phyloP scores from a whole-genome alignment of 1,140 invertebrate genomes.

The Cryptotermes secundus region DNA sequence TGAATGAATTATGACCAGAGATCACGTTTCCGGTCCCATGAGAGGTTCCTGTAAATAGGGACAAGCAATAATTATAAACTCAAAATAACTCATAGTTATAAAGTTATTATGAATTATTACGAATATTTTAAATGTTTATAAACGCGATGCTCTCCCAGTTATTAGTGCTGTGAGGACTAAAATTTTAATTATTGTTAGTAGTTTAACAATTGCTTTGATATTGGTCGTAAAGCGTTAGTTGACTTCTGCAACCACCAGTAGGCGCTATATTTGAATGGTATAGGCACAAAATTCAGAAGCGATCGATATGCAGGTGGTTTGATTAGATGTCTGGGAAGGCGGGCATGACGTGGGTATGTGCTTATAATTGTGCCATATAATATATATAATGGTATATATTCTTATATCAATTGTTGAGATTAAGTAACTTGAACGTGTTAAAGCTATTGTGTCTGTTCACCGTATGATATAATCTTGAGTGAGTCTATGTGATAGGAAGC shows the following conservation, averaged over 20 bases:
- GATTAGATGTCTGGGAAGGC: neutral
- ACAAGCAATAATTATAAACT: too few species aligned
- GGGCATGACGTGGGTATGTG: neutral
- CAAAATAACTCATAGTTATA: too few species aligned
- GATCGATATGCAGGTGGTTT: slow-evolving; percentile 9
- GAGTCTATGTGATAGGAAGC: neutral
- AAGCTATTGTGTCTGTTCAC: neutral
- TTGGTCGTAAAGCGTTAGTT: neutral
- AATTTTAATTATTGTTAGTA: neutral
- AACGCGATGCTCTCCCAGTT: too few species aligned
- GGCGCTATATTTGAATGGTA: neutral
- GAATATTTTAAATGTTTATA: too few species aligned
- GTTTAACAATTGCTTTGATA: neutral
- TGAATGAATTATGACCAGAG: too few species aligned
- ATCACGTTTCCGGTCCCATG: too few species aligned
- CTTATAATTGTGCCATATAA: neutral
- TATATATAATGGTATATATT: neutral
- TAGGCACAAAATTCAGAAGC: neutral
- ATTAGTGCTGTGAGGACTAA: too few species aligned
- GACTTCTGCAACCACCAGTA: neutral
- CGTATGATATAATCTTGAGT: neutral
- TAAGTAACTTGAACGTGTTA: neutral
- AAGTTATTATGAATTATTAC: too few species aligned
- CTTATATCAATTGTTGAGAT: neutral
- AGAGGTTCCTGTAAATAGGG: too few species aligned